phyloP scores from a whole-genome alignment of 2,797 vertebrate species.

The Furcifer pardalis region DNA sequence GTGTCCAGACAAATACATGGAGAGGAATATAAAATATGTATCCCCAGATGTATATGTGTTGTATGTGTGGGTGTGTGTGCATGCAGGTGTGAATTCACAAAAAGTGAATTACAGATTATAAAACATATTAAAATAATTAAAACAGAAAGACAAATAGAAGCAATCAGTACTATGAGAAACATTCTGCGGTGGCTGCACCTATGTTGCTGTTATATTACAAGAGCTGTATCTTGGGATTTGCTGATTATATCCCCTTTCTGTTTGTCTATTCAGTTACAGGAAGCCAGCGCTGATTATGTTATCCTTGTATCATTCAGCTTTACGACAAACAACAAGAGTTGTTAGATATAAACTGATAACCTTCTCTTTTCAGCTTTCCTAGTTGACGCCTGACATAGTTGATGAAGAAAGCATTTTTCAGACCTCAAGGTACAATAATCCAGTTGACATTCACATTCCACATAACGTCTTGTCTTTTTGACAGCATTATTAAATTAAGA shows the following conservation, averaged over 20 bases:
- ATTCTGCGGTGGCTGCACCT: background rate
- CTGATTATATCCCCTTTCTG: background rate
- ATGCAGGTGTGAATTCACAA: background rate
- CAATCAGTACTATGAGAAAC: background rate
- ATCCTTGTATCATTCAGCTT: constrained; percentile 9
- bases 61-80: background rate
- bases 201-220: background rate
- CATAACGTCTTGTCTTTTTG: too few relatives aligned
- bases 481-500: too few relatives aligned
- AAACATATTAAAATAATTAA: too few relatives aligned
- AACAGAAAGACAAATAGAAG: background rate
- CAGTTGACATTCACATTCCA: too few relatives aligned
- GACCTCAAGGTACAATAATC: too few relatives aligned
- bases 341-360: constrained; percentile 9
- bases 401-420: background rate
- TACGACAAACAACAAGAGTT: constrained; percentile 9
- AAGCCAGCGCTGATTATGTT: constrained; percentile 14
- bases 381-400: background rate
- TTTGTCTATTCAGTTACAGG: background rate
- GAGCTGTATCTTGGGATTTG: background rate
- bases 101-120: too few relatives aligned
- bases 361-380: constrained; percentile 35
- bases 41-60: background rate
- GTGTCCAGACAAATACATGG: background rate
- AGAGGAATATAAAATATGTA: background rate